A percentile compares a stretch with the other conserved stretches of the same genome.
These are phyloP conservation scores for Propsilocerus akamusi DNA, from an alignment of 1,140 invertebrate genomes.

Conservation along the genomic window DNA sequence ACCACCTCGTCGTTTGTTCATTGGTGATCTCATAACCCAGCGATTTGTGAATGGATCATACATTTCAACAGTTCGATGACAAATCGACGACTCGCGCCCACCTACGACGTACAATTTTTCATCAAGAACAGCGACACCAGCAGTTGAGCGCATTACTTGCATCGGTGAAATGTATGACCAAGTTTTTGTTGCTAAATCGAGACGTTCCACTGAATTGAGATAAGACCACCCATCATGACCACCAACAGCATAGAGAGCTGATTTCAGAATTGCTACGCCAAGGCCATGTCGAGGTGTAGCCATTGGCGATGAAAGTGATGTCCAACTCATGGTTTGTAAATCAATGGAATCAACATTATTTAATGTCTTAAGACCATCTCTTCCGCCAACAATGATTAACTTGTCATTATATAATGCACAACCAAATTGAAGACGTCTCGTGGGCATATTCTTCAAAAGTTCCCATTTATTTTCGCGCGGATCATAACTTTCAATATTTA, in stretches of 20 bases:
- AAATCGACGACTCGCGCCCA: slow-evolving; percentile 79
- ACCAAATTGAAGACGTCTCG: slow-evolving; percentile 70
- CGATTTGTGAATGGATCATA: slow-evolving; percentile 82
- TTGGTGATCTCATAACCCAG: slow-evolving; percentile 75
- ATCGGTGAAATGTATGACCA: slow-evolving; percentile 82
- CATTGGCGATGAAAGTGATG: slow-evolving; percentile 37
- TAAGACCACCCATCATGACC: slow-evolving; percentile 89
- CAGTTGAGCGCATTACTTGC: slow-evolving; percentile 69
- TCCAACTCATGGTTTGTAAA: background rate
- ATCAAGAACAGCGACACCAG: slow-evolving; percentile 72
- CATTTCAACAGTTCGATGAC: slow-evolving; percentile 78
- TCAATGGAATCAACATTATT: slow-evolving; percentile 33
- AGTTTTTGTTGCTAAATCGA: slow-evolving; percentile 30
- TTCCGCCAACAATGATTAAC: slow-evolving; percentile 62
- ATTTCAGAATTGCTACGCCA: slow-evolving; percentile 71
- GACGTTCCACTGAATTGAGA: slow-evolving; percentile 76
- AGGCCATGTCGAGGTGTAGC: slow-evolving; percentile 80
- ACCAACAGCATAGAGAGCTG: slow-evolving; percentile 83
- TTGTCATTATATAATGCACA: slow-evolving; percentile 73
- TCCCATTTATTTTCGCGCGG: slow-evolving; percentile 69
- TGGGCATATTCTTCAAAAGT: slow-evolving; percentile 58
- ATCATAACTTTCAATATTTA: slow-evolving; percentile 79
- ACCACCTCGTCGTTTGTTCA: slow-evolving; percentile 74
- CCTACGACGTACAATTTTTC: slow-evolving; percentile 81
- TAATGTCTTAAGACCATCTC: slow-evolving; percentile 85